Conservation (phyloP, 2,888 invertebrate genomes). For the Meliscaeva auricollis region DNA sequence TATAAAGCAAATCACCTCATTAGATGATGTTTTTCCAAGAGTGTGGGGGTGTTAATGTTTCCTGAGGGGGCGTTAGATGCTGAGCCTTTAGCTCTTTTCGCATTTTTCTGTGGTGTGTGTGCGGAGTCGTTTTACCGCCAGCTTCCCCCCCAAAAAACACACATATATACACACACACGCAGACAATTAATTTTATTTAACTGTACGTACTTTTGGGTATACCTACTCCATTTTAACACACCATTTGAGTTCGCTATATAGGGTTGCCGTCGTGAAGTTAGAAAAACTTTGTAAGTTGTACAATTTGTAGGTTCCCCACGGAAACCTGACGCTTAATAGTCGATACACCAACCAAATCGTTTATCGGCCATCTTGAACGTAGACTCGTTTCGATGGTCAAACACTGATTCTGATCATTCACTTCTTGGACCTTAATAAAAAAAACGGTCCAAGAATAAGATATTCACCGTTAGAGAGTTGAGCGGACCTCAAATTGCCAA, state of each 20-base stretch:
- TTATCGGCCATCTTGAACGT: too few relatives aligned
- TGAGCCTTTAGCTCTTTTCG: constrained; percentile 32
- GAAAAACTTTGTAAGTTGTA: too few relatives aligned
- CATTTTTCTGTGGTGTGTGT: constrained; percentile 32
- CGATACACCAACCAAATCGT: too few relatives aligned
- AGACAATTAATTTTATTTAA: constrained; percentile 35
- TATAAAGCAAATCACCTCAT: constrained; percentile 76
- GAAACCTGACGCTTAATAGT: too few relatives aligned
- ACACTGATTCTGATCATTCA: too few relatives aligned
- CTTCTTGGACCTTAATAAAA: too few relatives aligned
- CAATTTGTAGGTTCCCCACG: too few relatives aligned
- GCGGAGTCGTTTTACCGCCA: neutral
- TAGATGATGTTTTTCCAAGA: constrained; percentile 63
- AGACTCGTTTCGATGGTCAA: too few relatives aligned
- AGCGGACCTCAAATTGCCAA: too few relatives aligned
- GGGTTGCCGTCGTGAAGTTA: constrained; percentile 1
- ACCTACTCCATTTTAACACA: constrained; percentile 12
- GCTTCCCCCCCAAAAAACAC: neutral
- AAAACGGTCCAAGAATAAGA: too few relatives aligned
- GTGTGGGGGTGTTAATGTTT: constrained; percentile 71
- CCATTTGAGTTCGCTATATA: neutral
- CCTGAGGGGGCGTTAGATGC: constrained; percentile 42
- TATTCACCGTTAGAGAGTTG: too few relatives aligned
- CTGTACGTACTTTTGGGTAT: constrained; percentile 21
- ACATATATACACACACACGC: neutral